Evolutionary conservation across 2,113 vertebrate species (phyloP).

Genomic region (Dasypus novemcinctus): DNA sequence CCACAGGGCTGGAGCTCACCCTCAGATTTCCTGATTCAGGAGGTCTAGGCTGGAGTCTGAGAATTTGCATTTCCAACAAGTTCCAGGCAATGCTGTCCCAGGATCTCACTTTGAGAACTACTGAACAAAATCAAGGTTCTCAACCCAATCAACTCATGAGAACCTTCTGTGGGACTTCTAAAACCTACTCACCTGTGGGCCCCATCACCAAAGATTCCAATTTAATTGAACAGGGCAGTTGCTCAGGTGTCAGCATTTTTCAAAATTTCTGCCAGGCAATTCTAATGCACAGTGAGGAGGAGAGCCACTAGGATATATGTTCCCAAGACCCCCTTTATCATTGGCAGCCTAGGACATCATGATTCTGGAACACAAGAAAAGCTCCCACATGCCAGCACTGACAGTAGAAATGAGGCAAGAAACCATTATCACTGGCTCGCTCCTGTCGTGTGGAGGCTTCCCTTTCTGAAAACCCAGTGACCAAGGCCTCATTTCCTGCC

Average conservation of each 20-base stretch:
- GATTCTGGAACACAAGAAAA: not conserved
- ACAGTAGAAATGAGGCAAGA: not conserved
- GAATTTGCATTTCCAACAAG: not conserved
- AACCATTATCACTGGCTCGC: not conserved
- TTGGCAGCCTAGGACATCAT: not conserved
- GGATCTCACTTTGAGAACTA: not conserved
- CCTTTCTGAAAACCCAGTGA: not conserved
- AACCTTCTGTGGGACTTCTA: too few species aligned
- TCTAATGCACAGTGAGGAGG: not conserved
- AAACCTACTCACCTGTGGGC: not conserved
- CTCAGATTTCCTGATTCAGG: not conserved
- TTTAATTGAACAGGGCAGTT: too few species aligned
- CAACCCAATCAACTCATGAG: not conserved
- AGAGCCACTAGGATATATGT: too few species aligned
- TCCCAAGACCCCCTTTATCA: not conserved
- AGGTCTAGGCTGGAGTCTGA: not conserved
- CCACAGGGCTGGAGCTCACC: not conserved
- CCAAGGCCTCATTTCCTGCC: not conserved
- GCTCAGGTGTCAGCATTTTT: not conserved
- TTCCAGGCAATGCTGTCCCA: not conserved
- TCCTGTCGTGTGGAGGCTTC: not conserved
- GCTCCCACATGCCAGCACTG: not conserved
- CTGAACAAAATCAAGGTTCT: not conserved
- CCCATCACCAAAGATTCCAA: not conserved
- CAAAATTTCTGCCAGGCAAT: not conserved